Evolutionary conservation across 1,140 invertebrate genomes (phyloP).

Genomic region (Drosophila orosa): DNA sequence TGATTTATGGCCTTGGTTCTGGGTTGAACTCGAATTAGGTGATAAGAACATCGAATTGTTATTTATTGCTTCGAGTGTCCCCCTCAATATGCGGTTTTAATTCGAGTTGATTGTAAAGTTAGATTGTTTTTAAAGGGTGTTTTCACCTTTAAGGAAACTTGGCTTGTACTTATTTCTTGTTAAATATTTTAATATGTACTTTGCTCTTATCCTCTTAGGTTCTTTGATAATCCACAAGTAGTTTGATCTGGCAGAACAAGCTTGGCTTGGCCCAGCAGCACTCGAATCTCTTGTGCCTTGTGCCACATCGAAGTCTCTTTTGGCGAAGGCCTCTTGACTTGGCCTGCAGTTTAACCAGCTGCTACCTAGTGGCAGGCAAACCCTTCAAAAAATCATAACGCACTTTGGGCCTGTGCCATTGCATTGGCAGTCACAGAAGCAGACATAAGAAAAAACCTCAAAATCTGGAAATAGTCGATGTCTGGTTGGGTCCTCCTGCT

Average conservation of each 20-base stretch:
- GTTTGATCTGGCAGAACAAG: conserved; percentile 8
- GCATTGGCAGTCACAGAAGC: conserved; percentile 12
- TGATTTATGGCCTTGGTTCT: conserved; percentile 69
- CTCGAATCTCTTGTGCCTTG: conserved; percentile 1
- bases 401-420: conserved; percentile 43
- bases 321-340: conserved; percentile 13
- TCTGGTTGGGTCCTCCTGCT: conserved; percentile 1
- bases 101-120: conserved; percentile 50
- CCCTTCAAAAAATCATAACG: conserved; percentile 75
- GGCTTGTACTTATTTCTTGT: neutral
- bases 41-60: conserved; percentile 82
- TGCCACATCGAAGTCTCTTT: conserved; percentile 8
- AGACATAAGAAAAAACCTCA: conserved; percentile 16
- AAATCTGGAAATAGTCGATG: conserved; percentile 38
- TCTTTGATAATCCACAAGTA: neutral
- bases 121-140: conserved; percentile 53
- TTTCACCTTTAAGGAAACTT: conserved; percentile 7
- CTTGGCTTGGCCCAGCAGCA: neutral
- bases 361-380: conserved; percentile 52
- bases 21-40: conserved; percentile 54
- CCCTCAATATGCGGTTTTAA: conserved; percentile 44
- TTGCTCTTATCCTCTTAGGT: neutral
- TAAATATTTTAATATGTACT: neutral
- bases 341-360: conserved; percentile 36
- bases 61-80: conserved; percentile 59